phyloP scores from a whole-genome alignment of 2,113 vertebrate genomes.

The Phalacrocorax carbo region DNA sequence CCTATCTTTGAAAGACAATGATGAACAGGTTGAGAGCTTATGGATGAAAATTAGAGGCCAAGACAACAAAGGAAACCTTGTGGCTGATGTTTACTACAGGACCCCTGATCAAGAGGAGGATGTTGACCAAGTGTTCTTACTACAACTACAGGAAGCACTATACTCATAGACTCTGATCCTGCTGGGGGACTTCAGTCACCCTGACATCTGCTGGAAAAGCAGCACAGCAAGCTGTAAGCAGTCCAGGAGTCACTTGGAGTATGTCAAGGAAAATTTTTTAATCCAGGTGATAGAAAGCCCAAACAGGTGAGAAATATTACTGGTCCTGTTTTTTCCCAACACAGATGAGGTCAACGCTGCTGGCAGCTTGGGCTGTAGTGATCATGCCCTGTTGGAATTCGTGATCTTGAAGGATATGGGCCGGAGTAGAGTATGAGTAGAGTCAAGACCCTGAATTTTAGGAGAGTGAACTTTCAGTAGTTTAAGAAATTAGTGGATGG shows the following conservation, averaged over 20 bases:
- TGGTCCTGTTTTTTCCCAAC: not conserved
- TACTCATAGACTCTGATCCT: not conserved
- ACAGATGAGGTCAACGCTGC: not conserved
- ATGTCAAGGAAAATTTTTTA: not conserved
- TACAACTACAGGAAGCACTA: not conserved
- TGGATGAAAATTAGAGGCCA: not conserved
- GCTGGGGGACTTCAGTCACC: not conserved
- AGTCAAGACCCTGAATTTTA: not conserved
- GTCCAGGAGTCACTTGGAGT: not conserved
- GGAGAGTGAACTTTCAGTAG: not conserved
- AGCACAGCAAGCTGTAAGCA: not conserved
- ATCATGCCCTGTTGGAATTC: not conserved
- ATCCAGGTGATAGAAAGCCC: not conserved
- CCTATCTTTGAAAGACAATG: not conserved
- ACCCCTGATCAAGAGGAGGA: not conserved
- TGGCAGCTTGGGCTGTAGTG: not conserved
- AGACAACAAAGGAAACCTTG: not conserved
- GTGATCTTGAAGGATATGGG: not conserved
- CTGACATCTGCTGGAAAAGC: not conserved
- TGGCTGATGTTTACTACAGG: not conserved
- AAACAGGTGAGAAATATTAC: not conserved
- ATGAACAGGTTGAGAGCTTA: not conserved
- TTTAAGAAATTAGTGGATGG: not conserved
- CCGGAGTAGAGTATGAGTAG: not conserved
- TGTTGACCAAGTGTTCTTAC: not conserved